Evolutionary conservation across 2,888 invertebrate genomes (phyloP).

Genomic region (Belgica antarctica): DNA sequence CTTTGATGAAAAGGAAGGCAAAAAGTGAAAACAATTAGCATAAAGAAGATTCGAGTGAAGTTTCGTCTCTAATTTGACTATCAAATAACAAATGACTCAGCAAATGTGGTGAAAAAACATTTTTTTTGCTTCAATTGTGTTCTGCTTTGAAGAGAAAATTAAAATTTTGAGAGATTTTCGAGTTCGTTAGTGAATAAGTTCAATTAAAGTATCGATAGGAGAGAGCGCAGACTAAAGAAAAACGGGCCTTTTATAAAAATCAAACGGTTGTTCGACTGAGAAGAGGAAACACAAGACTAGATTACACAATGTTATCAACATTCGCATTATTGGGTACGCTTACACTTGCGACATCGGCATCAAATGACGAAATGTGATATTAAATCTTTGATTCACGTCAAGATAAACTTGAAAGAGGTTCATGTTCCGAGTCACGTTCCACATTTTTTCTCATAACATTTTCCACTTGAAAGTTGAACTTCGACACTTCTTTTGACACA

Average conservation of each 20-base stretch:
- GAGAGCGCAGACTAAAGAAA: too few relatives aligned
- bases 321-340: conserved; percentile 29
- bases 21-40: conserved; percentile 27
- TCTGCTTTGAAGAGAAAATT: conserved; percentile 6
- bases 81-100: conserved; percentile 38
- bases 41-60: conserved; percentile 11
- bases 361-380: neutral
- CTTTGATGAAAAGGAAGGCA: conserved; percentile 4
- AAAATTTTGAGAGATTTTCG: neutral
- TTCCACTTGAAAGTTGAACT: neutral
- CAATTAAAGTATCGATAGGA: neutral
- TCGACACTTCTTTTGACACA: neutral
- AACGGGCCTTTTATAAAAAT: neutral
- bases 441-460: too few relatives aligned
- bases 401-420: neutral
- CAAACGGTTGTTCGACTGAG: neutral
- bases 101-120: neutral
- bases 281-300: neutral
- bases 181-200: neutral
- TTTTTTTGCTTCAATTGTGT: conserved; percentile 15
- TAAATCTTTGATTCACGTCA: neutral
- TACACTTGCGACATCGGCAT: too few relatives aligned
- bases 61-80: conserved; percentile 27
- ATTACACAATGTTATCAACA: conserved; percentile 39
- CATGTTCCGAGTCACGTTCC: too few relatives aligned